A percentile compares a stretch with the other conserved stretches of the same genome.
phyloP scores from a whole-genome alignment of 2,797 vertebrate species.

The Lepus oiostolus region DNA sequence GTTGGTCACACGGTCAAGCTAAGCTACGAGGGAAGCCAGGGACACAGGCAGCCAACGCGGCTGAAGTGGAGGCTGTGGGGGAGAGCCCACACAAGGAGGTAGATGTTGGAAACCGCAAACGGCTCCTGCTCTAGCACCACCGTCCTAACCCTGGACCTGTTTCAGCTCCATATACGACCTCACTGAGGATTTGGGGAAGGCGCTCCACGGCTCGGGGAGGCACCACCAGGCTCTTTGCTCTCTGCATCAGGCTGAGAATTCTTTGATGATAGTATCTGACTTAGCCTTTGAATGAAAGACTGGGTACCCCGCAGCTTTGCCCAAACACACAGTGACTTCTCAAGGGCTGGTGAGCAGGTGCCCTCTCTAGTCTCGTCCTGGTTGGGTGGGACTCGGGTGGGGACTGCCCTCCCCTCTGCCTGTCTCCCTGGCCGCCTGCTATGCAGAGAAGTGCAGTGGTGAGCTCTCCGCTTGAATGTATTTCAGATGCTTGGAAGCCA shows the following conservation, averaged over 20 bases:
- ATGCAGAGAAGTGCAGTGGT: rapidly evolving
- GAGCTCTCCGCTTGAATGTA: rapidly evolving
- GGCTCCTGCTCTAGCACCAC: too few relatives aligned
- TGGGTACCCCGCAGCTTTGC: background rate
- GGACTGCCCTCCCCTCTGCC: rapidly evolving
- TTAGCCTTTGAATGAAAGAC: background rate
- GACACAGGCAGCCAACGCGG: background rate
- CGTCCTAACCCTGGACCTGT: too few relatives aligned
- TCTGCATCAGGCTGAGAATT: too few relatives aligned
- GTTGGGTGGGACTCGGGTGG: too few relatives aligned
- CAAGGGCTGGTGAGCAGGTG: rapidly evolving
- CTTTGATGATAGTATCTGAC: background rate
- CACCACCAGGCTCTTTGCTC: background rate
- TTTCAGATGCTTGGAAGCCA: rapidly evolving
- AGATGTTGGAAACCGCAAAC: too few relatives aligned
- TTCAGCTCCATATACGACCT: too few relatives aligned
- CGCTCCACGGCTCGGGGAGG: background rate
- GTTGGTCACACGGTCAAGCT: background rate
- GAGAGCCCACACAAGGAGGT: background rate
- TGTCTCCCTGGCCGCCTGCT: background rate
- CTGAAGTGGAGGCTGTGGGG: background rate
- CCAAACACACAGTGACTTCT: too few relatives aligned
- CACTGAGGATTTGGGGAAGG: too few relatives aligned
- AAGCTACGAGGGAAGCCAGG: background rate
- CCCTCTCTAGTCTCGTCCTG: background rate